These are phyloP conservation scores for Megathymus violae DNA, from an alignment of 1,140 invertebrate genomes.

Conservation along the genomic window DNA sequence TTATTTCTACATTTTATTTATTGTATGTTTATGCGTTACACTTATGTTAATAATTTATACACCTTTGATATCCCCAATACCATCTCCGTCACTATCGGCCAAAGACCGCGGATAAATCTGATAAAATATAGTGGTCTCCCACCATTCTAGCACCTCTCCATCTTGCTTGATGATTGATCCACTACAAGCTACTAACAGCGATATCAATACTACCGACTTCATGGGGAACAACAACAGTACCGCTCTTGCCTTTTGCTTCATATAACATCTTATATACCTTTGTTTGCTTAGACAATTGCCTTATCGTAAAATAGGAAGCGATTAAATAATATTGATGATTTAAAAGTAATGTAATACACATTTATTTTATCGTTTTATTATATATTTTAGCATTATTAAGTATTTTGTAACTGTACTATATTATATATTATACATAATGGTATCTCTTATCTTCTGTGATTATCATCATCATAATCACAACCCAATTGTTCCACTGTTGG, in stretches of 20 bases:
- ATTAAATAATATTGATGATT: too few relatives aligned
- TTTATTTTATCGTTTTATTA: too few relatives aligned
- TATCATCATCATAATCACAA: too few relatives aligned
- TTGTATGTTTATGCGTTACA: too few relatives aligned
- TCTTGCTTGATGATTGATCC: conserved; percentile 47
- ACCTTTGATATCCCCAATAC: conserved; percentile 90
- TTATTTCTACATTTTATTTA: too few relatives aligned
- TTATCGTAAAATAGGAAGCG: background rate
- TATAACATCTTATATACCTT: background rate
- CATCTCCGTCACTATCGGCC: conserved; percentile 89
- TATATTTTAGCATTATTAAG: too few relatives aligned
- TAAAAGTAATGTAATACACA: too few relatives aligned
- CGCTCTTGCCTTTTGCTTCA: background rate
- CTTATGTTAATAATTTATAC: too few relatives aligned
- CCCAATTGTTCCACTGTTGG: too few relatives aligned
- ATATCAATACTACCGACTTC: conserved; percentile 50
- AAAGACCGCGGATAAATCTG: conserved; percentile 92
- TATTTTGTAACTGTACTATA: too few relatives aligned
- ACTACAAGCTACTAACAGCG: conserved; percentile 47
- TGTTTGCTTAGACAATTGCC: background rate
- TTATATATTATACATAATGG: too few relatives aligned
- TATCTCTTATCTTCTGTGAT: too few relatives aligned
- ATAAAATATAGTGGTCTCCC: conserved; percentile 89
- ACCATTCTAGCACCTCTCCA: conserved; percentile 86
- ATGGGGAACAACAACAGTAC: conserved; percentile 40